Conservation (phyloP, 2,797 vertebrate species). For the Tragopan temminckii region DNA sequence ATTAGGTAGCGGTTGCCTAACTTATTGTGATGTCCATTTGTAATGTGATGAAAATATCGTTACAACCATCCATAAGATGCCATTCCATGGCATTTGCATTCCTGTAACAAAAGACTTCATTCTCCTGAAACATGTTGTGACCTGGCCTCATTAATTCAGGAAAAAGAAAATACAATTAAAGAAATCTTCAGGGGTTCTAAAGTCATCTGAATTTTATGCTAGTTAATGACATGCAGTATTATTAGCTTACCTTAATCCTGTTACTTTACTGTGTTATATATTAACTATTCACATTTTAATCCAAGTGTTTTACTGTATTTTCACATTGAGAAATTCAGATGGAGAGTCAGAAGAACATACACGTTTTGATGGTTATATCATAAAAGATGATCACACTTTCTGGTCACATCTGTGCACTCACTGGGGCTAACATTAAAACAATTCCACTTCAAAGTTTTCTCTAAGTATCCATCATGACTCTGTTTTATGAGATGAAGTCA, state of each 20-base stretch:
- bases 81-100: constrained; percentile 48
- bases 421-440: neutral
- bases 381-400: neutral
- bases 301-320: constrained; percentile 16
- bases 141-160: constrained; percentile 76
- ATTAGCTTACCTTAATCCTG: constrained; percentile 71
- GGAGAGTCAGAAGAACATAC: neutral
- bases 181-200: constrained; percentile 73
- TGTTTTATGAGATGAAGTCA: neutral
- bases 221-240: constrained; percentile 56
- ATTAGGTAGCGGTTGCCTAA: constrained; percentile 29
- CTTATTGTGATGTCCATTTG: neutral
- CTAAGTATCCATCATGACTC: neutral
- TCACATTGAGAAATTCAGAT: constrained; percentile 19
- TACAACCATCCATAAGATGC: neutral
- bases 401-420: neutral
- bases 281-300: constrained; percentile 50
- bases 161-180: constrained; percentile 76
- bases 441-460: neutral
- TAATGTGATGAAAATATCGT: constrained; percentile 36
- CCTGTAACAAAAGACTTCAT: constrained; percentile 70
- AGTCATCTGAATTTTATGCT: constrained; percentile 69
- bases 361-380: neutral
- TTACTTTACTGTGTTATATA: constrained; percentile 48
- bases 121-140: constrained; percentile 74